These are phyloP conservation scores for Acrocyrtus sp. DNA, from an alignment of 2,888 invertebrate species.

Conservation along the genomic window DNA sequence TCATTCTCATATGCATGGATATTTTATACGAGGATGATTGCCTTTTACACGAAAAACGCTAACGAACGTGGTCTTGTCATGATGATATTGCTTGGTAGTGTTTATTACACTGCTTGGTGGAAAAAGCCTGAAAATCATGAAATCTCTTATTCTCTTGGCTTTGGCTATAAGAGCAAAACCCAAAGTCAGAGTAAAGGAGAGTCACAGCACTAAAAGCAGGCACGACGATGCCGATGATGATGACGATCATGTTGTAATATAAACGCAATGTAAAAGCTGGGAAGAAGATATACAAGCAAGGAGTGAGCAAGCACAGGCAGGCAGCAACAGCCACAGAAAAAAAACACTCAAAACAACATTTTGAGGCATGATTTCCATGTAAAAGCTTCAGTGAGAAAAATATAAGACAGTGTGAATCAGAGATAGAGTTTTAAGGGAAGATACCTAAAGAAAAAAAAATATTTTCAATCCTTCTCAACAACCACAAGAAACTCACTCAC, in stretches of 20 bases:
- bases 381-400: neutral
- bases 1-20: too few relatives aligned
- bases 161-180: conserved; percentile 19
- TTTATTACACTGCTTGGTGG: conserved; percentile 11
- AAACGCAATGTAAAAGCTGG: conserved; percentile 13
- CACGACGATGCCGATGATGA: conserved; percentile 12
- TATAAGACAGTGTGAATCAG: neutral
- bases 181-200: neutral
- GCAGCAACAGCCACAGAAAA: neutral
- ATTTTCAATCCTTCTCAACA: neutral
- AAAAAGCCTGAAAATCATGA: conserved; percentile 7
- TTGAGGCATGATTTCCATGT: neutral
- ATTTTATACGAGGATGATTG: too few relatives aligned
- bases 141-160: too few relatives aligned
- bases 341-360: neutral
- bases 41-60: too few relatives aligned
- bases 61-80: conserved; percentile 13
- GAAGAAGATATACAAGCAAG: too few relatives aligned
- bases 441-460: neutral
- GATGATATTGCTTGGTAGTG: neutral
- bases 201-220: too few relatives aligned
- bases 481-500: neutral
- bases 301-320: conserved; percentile 6
- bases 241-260: conserved; percentile 32
- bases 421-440: too few relatives aligned